phyloP scores from a whole-genome alignment of 2,888 invertebrate species.

The Sycophila texana region DNA sequence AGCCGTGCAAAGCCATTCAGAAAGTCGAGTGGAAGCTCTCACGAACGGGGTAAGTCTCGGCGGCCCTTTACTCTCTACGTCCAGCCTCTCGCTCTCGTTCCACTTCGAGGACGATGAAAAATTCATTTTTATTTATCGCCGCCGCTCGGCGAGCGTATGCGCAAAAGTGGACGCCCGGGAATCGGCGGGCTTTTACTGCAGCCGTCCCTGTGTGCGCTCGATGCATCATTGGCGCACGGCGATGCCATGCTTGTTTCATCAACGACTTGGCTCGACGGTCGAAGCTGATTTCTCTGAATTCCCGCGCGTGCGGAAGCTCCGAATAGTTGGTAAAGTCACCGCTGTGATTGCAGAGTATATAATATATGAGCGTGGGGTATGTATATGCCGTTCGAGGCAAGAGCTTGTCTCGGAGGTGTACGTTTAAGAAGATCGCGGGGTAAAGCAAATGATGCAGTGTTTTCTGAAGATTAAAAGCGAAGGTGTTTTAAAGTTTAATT shows the following conservation, averaged over 20 bases:
- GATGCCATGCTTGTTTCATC: not conserved
- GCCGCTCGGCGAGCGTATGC: not conserved
- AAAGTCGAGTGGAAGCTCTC: slow-evolving; percentile 97
- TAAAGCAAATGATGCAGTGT: too few relatives aligned
- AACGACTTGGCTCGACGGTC: not conserved
- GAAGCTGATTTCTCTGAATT: too few relatives aligned
- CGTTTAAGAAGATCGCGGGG: not conserved
- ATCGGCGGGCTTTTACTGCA: not conserved
- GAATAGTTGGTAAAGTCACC: not conserved
- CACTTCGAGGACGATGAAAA: slow-evolving; percentile 40
- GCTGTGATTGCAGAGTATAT: slow-evolving; percentile 23
- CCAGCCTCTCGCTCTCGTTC: slow-evolving; percentile 9
- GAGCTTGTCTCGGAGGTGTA: slow-evolving; percentile 15
- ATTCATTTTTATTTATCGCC: slow-evolving; percentile 49
- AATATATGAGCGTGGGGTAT: not conserved
- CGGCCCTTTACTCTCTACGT: not conserved
- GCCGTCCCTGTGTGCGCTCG: too few relatives aligned
- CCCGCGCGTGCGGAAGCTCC: too few relatives aligned
- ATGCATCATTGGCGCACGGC: too few relatives aligned
- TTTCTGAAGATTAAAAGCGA: too few relatives aligned
- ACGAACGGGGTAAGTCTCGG: slow-evolving; percentile 83
- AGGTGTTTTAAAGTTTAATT: too few relatives aligned
- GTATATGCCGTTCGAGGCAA: not conserved
- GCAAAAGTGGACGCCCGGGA: slow-evolving; percentile 2
- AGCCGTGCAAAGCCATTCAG: slow-evolving; percentile 95